Evolutionary conservation across 2,113 vertebrate species (phyloP).

Genomic region (Condylura cristata): DNA sequence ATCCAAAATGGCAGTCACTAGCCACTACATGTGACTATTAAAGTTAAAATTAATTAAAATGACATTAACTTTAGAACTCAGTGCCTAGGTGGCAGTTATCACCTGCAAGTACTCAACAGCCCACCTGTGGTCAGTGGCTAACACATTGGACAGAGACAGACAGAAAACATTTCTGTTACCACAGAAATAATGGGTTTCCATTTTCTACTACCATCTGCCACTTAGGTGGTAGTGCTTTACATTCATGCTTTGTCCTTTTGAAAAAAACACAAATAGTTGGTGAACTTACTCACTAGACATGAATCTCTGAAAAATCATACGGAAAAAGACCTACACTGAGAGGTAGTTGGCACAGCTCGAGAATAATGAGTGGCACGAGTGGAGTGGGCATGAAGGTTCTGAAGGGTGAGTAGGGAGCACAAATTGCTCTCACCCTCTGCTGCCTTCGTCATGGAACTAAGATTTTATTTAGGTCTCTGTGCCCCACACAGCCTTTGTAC

Average conservation of each 20-base stretch:
- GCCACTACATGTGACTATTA: background rate
- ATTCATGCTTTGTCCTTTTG: conserved; percentile 26
- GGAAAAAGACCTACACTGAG: background rate
- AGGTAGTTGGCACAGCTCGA: background rate
- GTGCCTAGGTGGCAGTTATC: background rate
- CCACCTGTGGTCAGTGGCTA: background rate
- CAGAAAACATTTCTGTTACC: conserved; percentile 10
- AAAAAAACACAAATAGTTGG: conserved; percentile 28
- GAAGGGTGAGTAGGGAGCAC: background rate
- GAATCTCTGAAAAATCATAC: conserved; percentile 12
- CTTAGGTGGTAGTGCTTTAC: conserved; percentile 2
- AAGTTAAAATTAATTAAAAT: conserved; percentile 14
- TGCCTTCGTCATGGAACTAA: background rate
- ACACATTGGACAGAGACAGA: background rate
- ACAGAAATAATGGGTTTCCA: conserved; percentile 25
- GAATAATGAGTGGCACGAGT: background rate
- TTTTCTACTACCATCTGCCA: conserved; percentile 23
- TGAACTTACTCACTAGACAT: background rate
- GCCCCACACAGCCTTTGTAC: background rate
- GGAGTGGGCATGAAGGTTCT: background rate
- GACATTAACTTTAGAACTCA: background rate
- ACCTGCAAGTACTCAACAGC: background rate
- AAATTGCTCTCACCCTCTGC: background rate
- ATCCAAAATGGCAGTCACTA: background rate
- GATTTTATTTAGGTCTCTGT: background rate